Evolutionary conservation across 2,113 vertebrate species (phyloP), one percentile per base, ranked within the genome.

Genomic region (Xenotilapia caudafasciata): DNA sequence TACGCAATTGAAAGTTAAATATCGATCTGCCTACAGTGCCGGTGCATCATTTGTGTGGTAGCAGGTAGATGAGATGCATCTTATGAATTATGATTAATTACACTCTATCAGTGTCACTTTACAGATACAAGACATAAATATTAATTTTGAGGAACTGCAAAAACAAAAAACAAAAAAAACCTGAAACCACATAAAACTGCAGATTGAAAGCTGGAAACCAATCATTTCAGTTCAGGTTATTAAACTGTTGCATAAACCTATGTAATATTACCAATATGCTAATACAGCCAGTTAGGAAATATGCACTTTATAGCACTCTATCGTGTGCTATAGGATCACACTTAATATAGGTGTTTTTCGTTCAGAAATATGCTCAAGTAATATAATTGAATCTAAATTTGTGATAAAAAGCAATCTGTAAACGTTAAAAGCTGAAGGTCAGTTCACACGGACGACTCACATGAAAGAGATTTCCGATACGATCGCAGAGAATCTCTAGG

Each of bases 91-190:
- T 19, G 42, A 65, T 65, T 65, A 65, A 13, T 65, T 65, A 38
- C 19, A 12, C 70, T 17, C 42, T 12, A 19, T 77, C 15, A 17
- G 26, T 77, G 26, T 49, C 26, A 28, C 23, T 75, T 49, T 31
- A 31, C 42, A 77, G 42, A 77, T 19, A 19, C 9, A 2, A 31
- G 26, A 49, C 0, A 26, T 12, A 31, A 77, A 77, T n/a, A 31
- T 45, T 49, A 31, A 33, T 62, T 77, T 19, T 31, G 15, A 31
- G 42, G 9, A 77, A 49, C 42, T 31, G 26, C 4, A 49, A 75
- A 49, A 77, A 7, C 11, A 49, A 49, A 14, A 12, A 1, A 0
- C 1, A 2, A n/a, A 8, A 65, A 10, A 60, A 38, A 5, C 4
- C 17, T n/a, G 10, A 65, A 49, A 11, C 45, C 23, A 19, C 15